These are phyloP conservation scores for roundworm (Caenorhabditis elegans) DNA, from an alignment of 1,140 invertebrate genomes.

Conservation along the genomic window WBcel235 BX284605.5:10154501-10155000, in stretches of 20 bases:
- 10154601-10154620: constrained; percentile 14
- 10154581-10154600: background rate
- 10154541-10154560: constrained; percentile 20
- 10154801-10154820: no score
- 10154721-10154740: background rate
- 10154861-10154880: background rate
- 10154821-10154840: background rate
- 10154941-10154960: constrained; percentile 7
- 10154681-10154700: background rate
- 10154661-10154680: background rate
- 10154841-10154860: background rate
- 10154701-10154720: background rate
- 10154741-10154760: background rate
- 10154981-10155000: no score
- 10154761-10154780: background rate
- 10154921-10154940: background rate
- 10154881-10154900: background rate
- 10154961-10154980: no score
- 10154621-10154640: background rate
- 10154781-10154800: background rate
- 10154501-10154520: no score
- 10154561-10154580: constrained; percentile 9
- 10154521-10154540: background rate
- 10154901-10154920: background rate
- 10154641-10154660: background rate